These are phyloP conservation scores for Scrobipalpa costella DNA, from an alignment of 2,888 invertebrate species.

Conservation along the genomic window DNA sequence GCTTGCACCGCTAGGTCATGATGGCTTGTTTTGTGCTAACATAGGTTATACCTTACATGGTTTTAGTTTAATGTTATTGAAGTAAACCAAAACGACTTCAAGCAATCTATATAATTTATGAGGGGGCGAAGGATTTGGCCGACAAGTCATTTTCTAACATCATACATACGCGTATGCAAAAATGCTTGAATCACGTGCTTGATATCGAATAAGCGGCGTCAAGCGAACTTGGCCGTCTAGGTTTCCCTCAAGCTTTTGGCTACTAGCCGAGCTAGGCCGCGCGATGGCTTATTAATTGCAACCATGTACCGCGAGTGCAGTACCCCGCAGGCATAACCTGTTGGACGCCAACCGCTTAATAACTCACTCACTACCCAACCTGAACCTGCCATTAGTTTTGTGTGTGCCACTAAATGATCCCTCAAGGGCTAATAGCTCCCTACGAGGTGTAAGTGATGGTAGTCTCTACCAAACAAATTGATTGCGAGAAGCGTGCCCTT, in stretches of 20 bases:
- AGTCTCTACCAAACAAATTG: constrained; percentile 17
- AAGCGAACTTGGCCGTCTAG: not conserved
- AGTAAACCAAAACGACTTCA: not conserved
- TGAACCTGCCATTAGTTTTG: constrained; percentile 19
- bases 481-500: not conserved
- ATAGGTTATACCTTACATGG: too few species aligned
- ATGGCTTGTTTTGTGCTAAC: too few species aligned
- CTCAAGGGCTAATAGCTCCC: constrained; percentile 24
- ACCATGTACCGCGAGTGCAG: constrained; percentile 40
- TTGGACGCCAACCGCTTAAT: constrained; percentile 42
- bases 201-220: not conserved
- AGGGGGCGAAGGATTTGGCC: not conserved
- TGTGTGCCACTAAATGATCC: constrained; percentile 18
- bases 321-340: constrained; percentile 42
- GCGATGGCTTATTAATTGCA: constrained; percentile 50
- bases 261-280: constrained; percentile 38
- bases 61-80: too few species aligned
- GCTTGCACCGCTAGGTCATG: too few species aligned
- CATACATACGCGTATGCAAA: not conserved
- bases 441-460: constrained; percentile 25
- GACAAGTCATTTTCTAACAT: too few species aligned
- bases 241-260: constrained; percentile 36
- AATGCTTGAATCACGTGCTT: not conserved
- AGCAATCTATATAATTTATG: too few species aligned
- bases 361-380: constrained; percentile 26